A percentile compares a stretch with the other conserved stretches of the same genome.
Evolutionary conservation across 2,888 invertebrate species (phyloP).

Genomic region (Pristionchus entomophagus): DNA sequence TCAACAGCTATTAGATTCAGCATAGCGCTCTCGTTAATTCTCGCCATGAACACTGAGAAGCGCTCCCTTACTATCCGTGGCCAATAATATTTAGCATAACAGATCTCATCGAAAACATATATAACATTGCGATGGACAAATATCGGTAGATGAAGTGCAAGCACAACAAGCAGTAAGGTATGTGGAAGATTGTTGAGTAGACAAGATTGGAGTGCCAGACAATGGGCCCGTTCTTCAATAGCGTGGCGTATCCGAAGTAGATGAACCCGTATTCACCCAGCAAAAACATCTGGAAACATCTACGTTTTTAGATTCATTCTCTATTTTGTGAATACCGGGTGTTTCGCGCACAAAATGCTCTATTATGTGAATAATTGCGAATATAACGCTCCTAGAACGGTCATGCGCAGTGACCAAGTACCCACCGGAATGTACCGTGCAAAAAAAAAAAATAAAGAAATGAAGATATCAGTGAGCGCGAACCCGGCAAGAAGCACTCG

Average conservation of each 20-base stretch:
- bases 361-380: no score
- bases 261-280: neutral
- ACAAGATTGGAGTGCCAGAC: neutral
- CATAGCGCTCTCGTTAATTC: neutral
- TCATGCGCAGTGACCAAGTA: no score
- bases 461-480: neutral
- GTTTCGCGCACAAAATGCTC: no score
- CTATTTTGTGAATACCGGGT: no score
- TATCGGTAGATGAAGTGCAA: neutral
- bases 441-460: neutral
- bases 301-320: neutral
- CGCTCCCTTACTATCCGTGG: neutral
- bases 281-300: neutral
- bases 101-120: neutral
- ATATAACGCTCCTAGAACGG: no score
- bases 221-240: neutral
- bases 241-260: neutral
- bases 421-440: neutral
- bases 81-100: neutral
- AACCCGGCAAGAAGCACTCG: no score
- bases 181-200: neutral
- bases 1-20: neutral
- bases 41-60: neutral
- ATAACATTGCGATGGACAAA: neutral
- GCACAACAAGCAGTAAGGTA: neutral